Evolutionary conservation across 2,113 vertebrate genomes (phyloP).

Genomic region (Platysternon megacephalum): DNA sequence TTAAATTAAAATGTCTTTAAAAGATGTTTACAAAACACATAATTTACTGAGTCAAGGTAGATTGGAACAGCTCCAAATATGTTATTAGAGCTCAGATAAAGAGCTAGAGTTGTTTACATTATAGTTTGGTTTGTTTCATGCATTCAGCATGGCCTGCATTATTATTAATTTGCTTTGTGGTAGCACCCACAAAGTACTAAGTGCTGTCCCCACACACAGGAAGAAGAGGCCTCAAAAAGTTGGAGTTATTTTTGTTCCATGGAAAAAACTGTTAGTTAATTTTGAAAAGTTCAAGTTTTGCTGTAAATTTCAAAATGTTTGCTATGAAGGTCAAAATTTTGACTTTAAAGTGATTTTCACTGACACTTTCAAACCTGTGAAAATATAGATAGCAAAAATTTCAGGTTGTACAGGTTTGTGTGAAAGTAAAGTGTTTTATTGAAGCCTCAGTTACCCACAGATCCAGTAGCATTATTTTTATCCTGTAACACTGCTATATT

Average conservation of each 20-base stretch:
- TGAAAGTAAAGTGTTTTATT: slow-evolving; percentile 35
- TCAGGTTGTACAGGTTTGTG: background rate
- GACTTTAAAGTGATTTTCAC: background rate
- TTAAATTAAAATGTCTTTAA: background rate
- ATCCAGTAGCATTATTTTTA: slow-evolving; percentile 53
- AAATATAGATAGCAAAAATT: slow-evolving; percentile 8
- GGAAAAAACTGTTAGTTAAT: slow-evolving; percentile 16
- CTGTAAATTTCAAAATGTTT: background rate
- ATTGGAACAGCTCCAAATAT: background rate
- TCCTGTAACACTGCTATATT: slow-evolving; percentile 21
- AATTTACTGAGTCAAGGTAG: background rate
- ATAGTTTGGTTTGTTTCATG: background rate
- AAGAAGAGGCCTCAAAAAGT: background rate
- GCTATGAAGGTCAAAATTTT: background rate
- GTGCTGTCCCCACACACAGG: background rate
- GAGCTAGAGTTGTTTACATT: background rate
- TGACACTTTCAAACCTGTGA: background rate
- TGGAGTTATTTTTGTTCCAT: background rate
- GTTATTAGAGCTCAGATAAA: background rate
- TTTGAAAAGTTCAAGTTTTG: background rate
- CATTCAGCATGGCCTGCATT: background rate
- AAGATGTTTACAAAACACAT: background rate
- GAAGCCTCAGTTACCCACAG: background rate
- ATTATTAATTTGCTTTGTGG: background rate
- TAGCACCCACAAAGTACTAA: background rate